Percentiles rank a stretch among this genome's conserved stretches.
Evolutionary conservation across 1,140 invertebrate species (phyloP).

Genomic region (Zaprionus gabonicus): DNA sequence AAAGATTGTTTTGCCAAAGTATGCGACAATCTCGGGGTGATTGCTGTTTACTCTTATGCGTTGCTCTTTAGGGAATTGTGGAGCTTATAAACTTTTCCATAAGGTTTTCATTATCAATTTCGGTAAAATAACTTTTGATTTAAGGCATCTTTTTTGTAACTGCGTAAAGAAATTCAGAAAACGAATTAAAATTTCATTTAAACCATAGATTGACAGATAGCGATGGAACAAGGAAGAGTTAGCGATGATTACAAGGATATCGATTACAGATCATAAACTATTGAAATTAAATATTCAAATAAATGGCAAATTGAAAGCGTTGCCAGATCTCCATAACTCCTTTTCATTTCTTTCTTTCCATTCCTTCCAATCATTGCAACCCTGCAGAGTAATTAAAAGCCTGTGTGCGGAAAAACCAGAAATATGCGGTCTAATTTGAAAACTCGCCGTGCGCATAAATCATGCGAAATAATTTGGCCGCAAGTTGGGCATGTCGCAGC

Average conservation of each 20-base stretch:
- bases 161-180: background rate
- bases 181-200: background rate
- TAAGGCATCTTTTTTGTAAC: background rate
- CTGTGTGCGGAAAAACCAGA: background rate
- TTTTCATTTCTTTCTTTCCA: background rate
- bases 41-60: slow-evolving; percentile 14
- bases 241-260: no score
- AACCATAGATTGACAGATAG: background rate
- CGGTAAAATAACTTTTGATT: background rate
- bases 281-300: no score
- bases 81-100: slow-evolving; percentile 11
- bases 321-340: no score
- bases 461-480: slow-evolving; percentile 46
- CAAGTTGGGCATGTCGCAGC: slow-evolving; percentile 13
- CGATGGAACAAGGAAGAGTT: no score
- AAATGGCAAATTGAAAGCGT: no score
- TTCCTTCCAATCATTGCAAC: background rate
- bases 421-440: slow-evolving; percentile 24
- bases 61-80: background rate
- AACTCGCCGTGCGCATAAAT: slow-evolving; percentile 48
- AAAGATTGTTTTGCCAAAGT: slow-evolving; percentile 54
- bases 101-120: slow-evolving; percentile 6
- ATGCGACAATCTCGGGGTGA: slow-evolving; percentile 43
- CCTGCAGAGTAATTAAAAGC: background rate
- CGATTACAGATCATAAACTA: no score